These are phyloP conservation scores for Brachionus plicatilis DNA, from an alignment of 1,140 invertebrate species.

Conservation along the genomic window DNA sequence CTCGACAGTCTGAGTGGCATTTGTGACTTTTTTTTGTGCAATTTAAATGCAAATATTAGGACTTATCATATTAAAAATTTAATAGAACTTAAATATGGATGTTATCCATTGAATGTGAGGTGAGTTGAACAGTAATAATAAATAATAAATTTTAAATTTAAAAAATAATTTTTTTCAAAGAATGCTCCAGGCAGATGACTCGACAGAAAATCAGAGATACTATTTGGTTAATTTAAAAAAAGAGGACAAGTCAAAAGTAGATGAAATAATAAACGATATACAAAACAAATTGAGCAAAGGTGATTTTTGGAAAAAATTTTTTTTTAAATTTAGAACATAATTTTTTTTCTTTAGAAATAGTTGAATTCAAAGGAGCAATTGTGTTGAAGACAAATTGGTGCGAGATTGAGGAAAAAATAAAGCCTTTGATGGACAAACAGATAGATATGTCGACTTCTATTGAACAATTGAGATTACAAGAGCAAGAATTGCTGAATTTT, in stretches of 20 bases:
- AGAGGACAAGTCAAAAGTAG: neutral
- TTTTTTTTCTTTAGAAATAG: neutral
- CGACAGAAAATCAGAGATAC: neutral
- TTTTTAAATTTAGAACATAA: neutral
- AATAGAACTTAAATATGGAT: conserved; percentile 1
- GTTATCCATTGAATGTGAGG: neutral
- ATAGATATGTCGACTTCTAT: neutral
- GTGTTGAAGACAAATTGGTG: neutral
- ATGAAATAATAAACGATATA: neutral
- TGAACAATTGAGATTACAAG: neutral
- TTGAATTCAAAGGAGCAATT: neutral
- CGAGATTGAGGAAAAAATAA: conserved; percentile 9
- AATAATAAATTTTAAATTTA: neutral
- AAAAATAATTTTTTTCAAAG: neutral
- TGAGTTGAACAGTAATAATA: neutral
- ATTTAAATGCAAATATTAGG: neutral
- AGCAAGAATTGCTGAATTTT: neutral
- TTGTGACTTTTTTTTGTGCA: conserved; percentile 3
- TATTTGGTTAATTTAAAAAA: neutral
- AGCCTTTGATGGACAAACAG: neutral
- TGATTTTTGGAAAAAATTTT: neutral
- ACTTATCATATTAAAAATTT: neutral
- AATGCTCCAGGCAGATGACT: neutral
- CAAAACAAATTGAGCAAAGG: neutral
- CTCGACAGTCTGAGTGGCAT: neutral